Conservation (phyloP, 2,888 invertebrate genomes). For the Pristionchus fissidentatus region DNA sequence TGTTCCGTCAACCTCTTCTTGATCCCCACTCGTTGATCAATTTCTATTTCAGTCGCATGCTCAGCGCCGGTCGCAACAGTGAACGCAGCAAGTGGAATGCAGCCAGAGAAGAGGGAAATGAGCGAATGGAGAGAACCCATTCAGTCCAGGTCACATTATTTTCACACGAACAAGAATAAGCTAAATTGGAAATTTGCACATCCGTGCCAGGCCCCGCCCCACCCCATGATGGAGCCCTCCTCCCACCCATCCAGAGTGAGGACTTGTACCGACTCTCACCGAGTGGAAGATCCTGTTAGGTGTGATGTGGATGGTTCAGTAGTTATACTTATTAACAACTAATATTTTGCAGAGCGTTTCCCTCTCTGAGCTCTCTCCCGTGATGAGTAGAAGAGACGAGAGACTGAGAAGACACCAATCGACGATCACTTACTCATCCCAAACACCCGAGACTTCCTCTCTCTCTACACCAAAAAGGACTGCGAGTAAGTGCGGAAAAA, state of each 20-base stretch:
- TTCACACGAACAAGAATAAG: background rate
- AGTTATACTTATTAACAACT: background rate
- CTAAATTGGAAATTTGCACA: background rate
- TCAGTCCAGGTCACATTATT: background rate
- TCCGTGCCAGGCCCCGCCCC: too few species aligned
- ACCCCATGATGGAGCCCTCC: too few species aligned
- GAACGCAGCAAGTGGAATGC: slow-evolving; percentile 40
- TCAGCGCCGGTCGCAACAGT: slow-evolving; percentile 30
- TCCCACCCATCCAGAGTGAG: too few species aligned
- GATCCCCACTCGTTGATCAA: too few species aligned
- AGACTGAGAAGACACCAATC: slow-evolving; percentile 29
- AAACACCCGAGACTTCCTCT: background rate
- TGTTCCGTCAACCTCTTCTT: too few species aligned
- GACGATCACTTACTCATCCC: slow-evolving; percentile 30
- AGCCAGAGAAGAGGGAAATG: background rate
- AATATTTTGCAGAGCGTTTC: slow-evolving; percentile 28
- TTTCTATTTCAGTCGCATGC: slow-evolving; percentile 11
- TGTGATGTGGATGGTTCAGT: too few species aligned
- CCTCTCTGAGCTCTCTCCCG: slow-evolving; percentile 37
- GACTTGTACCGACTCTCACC: too few species aligned
- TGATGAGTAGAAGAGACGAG: background rate
- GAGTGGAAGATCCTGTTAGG: too few species aligned
- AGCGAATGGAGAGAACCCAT: background rate
- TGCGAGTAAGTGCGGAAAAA: background rate
- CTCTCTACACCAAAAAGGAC: background rate